Evolutionary conservation across 2,113 vertebrate species (phyloP).

Genomic region (Archocentrus centrarchus): DNA sequence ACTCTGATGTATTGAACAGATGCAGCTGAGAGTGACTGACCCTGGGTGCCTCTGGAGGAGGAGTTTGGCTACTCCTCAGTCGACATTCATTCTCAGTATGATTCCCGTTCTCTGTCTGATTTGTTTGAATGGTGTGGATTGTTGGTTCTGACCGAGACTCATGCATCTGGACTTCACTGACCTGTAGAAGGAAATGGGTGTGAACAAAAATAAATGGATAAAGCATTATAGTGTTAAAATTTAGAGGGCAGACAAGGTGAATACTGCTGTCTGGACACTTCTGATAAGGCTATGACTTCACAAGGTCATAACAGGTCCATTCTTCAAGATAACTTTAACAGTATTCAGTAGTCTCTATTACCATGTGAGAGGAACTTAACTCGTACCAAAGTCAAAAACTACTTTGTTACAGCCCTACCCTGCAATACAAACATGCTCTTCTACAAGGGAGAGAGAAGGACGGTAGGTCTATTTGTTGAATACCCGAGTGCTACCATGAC

Average conservation of each 20-base stretch:
- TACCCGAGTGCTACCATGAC: constrained; percentile 97
- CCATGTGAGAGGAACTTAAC: background rate
- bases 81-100: constrained; percentile 71
- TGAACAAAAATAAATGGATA: constrained; percentile 6
- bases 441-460: constrained; percentile 82
- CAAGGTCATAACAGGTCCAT: background rate
- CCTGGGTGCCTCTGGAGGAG: constrained; percentile 70
- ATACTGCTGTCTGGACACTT: background rate
- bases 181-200: constrained; percentile 53
- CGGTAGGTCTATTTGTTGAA: constrained; percentile 92
- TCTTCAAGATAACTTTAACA: background rate
- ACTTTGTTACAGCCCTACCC: constrained; percentile 41
- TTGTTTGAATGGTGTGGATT: constrained; percentile 74
- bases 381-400: constrained; percentile 39
- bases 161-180: constrained; percentile 82
- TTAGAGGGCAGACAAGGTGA: background rate
- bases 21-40: constrained; percentile 57
- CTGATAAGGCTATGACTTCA: background rate
- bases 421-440: constrained; percentile 73
- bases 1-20: background rate
- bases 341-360: background rate
- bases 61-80: constrained; percentile 71
- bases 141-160: constrained; percentile 83
- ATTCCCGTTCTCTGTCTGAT: constrained; percentile 71
- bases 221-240: background rate